These are phyloP conservation scores for Gallirallus australis DNA, from an alignment of 2,797 vertebrate species.

Conservation along the genomic window DNA sequence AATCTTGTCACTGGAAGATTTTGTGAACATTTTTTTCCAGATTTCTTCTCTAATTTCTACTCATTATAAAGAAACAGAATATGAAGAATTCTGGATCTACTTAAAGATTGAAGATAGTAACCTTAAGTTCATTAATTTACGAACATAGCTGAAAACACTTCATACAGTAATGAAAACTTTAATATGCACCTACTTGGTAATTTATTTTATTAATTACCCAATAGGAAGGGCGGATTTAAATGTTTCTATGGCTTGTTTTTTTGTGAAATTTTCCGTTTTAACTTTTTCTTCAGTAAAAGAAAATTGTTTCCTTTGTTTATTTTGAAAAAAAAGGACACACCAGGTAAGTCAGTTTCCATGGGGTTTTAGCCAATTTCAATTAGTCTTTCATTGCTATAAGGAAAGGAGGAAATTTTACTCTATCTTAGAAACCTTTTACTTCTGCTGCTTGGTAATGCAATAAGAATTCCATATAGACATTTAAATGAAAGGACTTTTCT, in stretches of 20 bases:
- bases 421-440: neutral
- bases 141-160: neutral
- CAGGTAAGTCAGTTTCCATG: neutral
- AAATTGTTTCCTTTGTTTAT: neutral
- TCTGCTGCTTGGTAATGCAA: neutral
- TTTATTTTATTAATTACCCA: neutral
- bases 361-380: neutral
- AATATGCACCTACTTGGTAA: neutral
- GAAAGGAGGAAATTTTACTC: neutral
- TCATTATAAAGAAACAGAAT: neutral
- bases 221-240: neutral
- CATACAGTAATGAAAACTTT: neutral
- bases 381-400: neutral
- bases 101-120: neutral
- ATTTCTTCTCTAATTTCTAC: neutral
- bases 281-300: neutral
- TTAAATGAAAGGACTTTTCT: neutral
- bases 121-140: neutral
- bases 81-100: neutral
- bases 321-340: neutral
- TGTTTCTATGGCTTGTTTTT: neutral
- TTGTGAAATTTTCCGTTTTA: neutral
- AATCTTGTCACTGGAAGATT: neutral
- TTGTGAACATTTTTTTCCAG: neutral
- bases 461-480: neutral